Base-by-base conservation (phyloP, 2,113 vertebrate genomes). In the Amphiprion percula region DNA sequence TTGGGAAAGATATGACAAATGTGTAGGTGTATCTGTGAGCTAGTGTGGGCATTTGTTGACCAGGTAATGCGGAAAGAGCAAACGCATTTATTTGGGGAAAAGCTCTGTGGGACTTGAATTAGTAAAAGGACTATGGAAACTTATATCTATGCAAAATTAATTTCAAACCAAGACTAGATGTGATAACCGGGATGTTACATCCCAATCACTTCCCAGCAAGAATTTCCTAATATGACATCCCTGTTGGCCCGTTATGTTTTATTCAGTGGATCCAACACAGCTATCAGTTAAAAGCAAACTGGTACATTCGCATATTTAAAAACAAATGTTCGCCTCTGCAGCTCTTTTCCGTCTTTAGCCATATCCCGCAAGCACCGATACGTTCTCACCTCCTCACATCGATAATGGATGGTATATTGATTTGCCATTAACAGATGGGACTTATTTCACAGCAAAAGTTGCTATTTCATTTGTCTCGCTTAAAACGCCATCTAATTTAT, bases 401-500 rank as follows among this genome's bases (percentile, higher is more conserved):
- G 53, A 68, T 65, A 65, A 65, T 76, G 14, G n/a, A 46, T 63
- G 41, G 15, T 76, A 14, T 50, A 71, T 68, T 62, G 46, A 77
- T 77, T 84, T 54, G 16, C 44, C 49, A 70, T 64, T 55, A 84
- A 53, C 82, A 47, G 60, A 74, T 67, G 69, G 66, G 64, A 46
- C 50, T 55, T 49, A 74, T 61, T 69, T 72, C 70, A 62, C 24
- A 54, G 46, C 9, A 66, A 67, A 77, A 68, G 64, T 30, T 67
- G 33, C 28, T 21, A 46, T 74, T 82, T 70, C 0, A 30, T 79
- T 66, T 74, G 44, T 78, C 60, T 71, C 3, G 2, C 53, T 46
- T 59, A 14, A 66, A 58, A 74, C 41, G 14, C 8, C 19, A 23
- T 78, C 49, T 71, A 73, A 86, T 86, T 78, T 58, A 81, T 83